Conservation (phyloP, 1,140 invertebrate genomes). For the Octopus sinensis region DNA sequence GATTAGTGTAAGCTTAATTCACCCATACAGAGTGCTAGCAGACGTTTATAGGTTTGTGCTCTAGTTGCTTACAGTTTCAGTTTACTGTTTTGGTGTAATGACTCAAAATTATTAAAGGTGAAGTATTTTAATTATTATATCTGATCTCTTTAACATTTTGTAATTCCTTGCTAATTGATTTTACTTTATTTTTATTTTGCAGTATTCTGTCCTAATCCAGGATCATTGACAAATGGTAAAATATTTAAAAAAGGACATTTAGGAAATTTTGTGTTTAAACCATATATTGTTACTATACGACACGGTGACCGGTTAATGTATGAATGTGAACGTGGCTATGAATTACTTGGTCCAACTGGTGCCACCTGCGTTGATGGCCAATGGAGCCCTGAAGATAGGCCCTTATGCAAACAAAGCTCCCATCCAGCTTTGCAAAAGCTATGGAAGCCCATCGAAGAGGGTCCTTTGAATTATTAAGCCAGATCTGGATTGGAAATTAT, state of each 20-base stretch:
- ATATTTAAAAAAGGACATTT: conserved; percentile 36
- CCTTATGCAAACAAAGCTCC: conserved; percentile 28
- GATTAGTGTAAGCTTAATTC: no score
- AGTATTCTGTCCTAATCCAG: conserved; percentile 46
- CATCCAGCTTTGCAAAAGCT: conserved; percentile 37
- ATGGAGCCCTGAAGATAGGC: conserved; percentile 70
- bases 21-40: no score
- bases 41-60: no score
- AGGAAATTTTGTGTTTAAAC: conserved; percentile 38
- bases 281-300: conserved; percentile 41
- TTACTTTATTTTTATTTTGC: conserved; percentile 19
- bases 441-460: conserved; percentile 27
- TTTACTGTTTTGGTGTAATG: no score
- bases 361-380: conserved; percentile 86
- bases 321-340: conserved; percentile 86
- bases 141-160: no score
- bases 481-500: no score
- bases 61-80: no score
- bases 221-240: conserved; percentile 39
- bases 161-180: no score
- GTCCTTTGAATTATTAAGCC: no score
- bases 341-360: conserved; percentile 80
- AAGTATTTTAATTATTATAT: background rate
- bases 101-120: background rate
- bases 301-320: conserved; percentile 74